Percentiles rank a stretch among this genome's conserved stretches.
Evolutionary conservation across 1,140 invertebrate genomes (phyloP).

Genomic region (Orchesella cincta): DNA sequence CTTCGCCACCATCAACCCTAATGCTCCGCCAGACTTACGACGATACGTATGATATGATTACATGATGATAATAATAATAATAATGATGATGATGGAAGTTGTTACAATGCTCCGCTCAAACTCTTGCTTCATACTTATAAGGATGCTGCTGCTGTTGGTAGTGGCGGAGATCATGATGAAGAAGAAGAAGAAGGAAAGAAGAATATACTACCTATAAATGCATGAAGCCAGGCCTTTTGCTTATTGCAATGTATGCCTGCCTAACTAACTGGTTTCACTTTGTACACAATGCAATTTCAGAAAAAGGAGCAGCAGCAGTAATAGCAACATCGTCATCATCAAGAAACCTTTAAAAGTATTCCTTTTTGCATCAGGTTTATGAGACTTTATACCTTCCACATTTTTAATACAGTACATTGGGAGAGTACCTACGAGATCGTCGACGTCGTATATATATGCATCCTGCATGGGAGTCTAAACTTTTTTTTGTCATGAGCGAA

Average conservation of each 20-base stretch:
- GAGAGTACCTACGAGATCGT: no score
- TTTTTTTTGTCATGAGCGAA: neutral
- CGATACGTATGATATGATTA: conserved; percentile 20
- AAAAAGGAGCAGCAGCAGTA: neutral
- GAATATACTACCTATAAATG: no score
- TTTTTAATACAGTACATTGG: no score
- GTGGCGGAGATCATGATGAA: neutral
- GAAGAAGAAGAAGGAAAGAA: conserved; percentile 13
- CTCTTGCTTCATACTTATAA: neutral
- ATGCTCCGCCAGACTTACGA: neutral
- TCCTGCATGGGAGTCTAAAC: conserved; percentile 16
- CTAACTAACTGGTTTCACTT: conserved; percentile 27
- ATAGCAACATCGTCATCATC: neutral
- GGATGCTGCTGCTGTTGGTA: neutral
- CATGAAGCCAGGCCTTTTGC: neutral
- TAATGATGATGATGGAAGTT: neutral
- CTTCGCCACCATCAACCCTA: no score
- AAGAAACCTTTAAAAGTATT: neutral
- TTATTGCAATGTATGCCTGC: neutral
- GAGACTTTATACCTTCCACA: no score
- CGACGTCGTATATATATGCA: no score
- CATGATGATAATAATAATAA: neutral
- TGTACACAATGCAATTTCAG: conserved; percentile 19
- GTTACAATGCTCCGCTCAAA: neutral
- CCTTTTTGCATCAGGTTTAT: neutral